Conservation (phyloP, 2,113 vertebrate species). For the Paraplagusia blochii region DNA sequence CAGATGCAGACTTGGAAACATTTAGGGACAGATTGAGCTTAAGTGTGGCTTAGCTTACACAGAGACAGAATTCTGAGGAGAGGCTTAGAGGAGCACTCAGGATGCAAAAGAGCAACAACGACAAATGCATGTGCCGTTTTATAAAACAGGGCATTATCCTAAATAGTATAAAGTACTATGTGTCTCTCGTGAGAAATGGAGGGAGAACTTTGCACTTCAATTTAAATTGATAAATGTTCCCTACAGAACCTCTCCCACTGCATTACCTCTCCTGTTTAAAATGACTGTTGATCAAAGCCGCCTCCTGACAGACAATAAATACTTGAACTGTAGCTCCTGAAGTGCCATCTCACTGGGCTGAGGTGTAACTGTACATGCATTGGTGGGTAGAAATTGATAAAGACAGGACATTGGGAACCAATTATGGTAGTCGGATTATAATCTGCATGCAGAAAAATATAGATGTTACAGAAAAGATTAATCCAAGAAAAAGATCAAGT, state of each 20-base stretch:
- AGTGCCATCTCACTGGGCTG: no score
- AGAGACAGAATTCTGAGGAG: no score
- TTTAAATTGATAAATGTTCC: not conserved
- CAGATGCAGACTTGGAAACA: conserved; percentile 7
- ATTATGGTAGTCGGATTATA: no score
- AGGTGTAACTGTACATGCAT: no score
- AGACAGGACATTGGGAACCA: no score
- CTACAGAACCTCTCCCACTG: not conserved
- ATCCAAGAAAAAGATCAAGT: no score
- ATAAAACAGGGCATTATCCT: not conserved
- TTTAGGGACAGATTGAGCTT: conserved; percentile 4
- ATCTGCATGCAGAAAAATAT: no score
- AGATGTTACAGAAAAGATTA: no score
- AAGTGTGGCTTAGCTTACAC: not conserved
- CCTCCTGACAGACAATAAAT: not conserved
- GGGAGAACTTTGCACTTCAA: not conserved
- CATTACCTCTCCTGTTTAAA: not conserved
- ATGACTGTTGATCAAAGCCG: not conserved
- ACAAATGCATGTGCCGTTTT: not conserved
- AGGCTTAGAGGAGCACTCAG: not conserved
- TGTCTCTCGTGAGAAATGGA: no score
- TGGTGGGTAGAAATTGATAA: no score
- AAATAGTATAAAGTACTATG: not conserved
- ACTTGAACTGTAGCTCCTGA: no score
- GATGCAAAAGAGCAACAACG: not conserved